A percentile compares a stretch with the other conserved stretches of the same genome.
phyloP scores from a whole-genome alignment of 1,140 invertebrate species.

The Caenorhabditis latens region DNA sequence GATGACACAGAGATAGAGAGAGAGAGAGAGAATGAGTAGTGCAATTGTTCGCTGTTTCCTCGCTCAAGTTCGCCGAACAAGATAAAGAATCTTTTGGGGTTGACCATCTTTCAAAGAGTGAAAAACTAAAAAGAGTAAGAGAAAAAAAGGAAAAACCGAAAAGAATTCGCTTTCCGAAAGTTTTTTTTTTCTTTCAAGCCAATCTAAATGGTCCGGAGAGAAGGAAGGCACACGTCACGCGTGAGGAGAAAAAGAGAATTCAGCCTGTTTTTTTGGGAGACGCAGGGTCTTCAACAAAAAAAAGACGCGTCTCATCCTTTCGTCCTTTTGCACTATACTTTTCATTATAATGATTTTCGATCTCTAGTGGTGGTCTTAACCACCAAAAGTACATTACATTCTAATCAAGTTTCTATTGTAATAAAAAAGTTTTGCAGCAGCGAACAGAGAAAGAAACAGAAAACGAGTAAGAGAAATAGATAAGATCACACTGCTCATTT shows the following conservation, averaged over 20 bases:
- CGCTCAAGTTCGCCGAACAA: constrained; percentile 29
- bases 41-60: constrained; percentile 26
- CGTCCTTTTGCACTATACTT: constrained; percentile 24
- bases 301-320: constrained; percentile 20
- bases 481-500: constrained; percentile 1
- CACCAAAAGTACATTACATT: background rate
- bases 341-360: constrained; percentile 28
- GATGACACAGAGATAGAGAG: constrained; percentile 33
- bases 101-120: background rate
- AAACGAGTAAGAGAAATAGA: background rate
- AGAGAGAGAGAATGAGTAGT: constrained; percentile 12
- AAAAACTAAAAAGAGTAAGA: background rate
- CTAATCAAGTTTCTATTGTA: background rate
- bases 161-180: background rate
- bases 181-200: background rate
- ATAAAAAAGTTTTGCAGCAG: background rate
- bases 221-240: background rate
- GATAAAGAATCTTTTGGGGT: background rate
- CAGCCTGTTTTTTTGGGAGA: background rate
- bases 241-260: background rate
- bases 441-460: background rate
- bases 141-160: background rate
- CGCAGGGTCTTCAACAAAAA: background rate
- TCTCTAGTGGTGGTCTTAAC: background rate
- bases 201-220: background rate